Evolutionary conservation across 1,140 invertebrate genomes (phyloP).

Genomic region (Arctopsyche grandis): DNA sequence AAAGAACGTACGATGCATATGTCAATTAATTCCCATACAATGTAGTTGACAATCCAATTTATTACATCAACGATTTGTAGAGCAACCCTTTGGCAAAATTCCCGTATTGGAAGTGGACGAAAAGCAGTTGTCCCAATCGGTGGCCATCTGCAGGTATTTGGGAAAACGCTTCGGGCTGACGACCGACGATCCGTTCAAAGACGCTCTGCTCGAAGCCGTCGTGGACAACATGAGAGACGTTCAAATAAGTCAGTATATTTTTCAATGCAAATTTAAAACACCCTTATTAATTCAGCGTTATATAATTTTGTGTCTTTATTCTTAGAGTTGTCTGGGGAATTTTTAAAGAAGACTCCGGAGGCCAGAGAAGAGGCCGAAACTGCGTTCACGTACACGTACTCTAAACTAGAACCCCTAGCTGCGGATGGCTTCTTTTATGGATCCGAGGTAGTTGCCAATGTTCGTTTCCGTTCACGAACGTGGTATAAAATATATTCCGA

Average conservation of each 20-base stretch:
- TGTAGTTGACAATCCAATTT: background rate
- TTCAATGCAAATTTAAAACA: background rate
- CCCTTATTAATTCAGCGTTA: background rate
- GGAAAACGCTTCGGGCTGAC: constrained; percentile 73
- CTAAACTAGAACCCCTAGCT: constrained; percentile 30
- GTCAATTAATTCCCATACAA: background rate
- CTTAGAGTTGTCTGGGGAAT: background rate
- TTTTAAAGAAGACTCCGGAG: constrained; percentile 45
- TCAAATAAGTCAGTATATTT: constrained; percentile 60
- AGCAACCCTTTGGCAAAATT: constrained; percentile 78
- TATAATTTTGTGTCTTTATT: background rate
- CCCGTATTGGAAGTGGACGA: constrained; percentile 80
- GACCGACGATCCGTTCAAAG: constrained; percentile 74
- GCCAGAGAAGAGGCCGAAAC: constrained; percentile 38
- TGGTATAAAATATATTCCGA: constrained; percentile 13
- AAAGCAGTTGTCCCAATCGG: constrained; percentile 73
- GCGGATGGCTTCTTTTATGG: constrained; percentile 50
- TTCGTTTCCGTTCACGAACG: too few species aligned
- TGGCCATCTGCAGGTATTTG: constrained; percentile 76
- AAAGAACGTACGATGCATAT: constrained; percentile 37
- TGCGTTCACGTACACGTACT: constrained; percentile 37
- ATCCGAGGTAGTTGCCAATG: constrained; percentile 41
- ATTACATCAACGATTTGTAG: constrained; percentile 60
- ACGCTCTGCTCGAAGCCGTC: constrained; percentile 71
- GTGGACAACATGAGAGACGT: constrained; percentile 72